Conservation (phyloP, 2,113 vertebrate genomes). For the Antigone vipio region DNA sequence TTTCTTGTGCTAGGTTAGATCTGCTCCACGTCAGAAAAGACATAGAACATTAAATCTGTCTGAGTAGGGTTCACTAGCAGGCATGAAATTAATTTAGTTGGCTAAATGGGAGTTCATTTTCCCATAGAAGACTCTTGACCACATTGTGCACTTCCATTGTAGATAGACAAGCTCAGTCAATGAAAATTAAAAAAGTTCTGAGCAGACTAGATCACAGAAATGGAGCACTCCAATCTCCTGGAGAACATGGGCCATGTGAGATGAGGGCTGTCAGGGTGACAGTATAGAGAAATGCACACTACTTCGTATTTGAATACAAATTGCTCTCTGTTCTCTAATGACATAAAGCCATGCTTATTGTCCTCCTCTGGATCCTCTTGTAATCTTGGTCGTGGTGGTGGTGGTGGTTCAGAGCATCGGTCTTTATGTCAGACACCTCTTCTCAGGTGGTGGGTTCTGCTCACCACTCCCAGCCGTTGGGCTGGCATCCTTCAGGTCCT, state of each 20-base stretch:
- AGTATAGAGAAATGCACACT: neutral
- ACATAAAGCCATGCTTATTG: neutral
- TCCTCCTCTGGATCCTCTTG: neutral
- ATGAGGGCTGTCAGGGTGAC: neutral
- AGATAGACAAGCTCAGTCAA: neutral
- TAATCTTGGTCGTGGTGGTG: neutral
- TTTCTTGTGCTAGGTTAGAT: neutral
- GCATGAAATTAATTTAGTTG: neutral
- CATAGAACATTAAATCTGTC: neutral
- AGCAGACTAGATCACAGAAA: neutral
- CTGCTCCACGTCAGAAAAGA: neutral
- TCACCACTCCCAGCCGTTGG: neutral
- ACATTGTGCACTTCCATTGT: neutral
- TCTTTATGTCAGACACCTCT: neutral
- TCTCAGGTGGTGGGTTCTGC: neutral
- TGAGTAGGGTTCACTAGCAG: neutral
- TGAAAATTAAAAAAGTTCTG: neutral
- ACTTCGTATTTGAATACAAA: neutral
- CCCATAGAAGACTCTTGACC: neutral
- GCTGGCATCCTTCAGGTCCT: neutral
- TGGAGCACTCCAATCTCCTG: neutral
- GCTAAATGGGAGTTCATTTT: neutral
- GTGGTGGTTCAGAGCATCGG: neutral
- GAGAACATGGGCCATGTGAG: neutral
- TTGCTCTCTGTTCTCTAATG: neutral